Evolutionary conservation across 92 coral and sea anemone species (phyloP).

Genomic region (Parazoanthus atlanticus): DNA sequence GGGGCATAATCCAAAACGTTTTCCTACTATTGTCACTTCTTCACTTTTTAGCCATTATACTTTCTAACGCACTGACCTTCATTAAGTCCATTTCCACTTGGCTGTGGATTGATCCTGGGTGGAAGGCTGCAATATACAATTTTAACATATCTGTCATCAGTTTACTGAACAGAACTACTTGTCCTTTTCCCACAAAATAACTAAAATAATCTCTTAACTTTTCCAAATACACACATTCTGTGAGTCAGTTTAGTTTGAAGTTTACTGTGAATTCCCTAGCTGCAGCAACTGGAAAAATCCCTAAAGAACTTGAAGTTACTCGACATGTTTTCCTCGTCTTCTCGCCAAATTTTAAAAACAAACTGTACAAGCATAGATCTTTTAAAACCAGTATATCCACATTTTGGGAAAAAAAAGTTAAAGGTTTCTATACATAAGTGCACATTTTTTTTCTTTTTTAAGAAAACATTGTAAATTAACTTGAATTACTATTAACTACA

Average conservation of each 20-base stretch:
- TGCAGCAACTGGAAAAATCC: no score
- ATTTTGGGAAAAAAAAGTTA: background rate
- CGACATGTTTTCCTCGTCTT: no score
- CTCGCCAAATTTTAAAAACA: no score
- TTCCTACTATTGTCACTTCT: background rate
- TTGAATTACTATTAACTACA: background rate
- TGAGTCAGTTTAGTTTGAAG: no score
- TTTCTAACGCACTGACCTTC: slow-evolving; percentile 8
- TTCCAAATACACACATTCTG: no score
- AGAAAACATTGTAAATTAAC: background rate
- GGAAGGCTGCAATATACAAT: slow-evolving; percentile 44
- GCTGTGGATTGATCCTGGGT: slow-evolving; percentile 56
- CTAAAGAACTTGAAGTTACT: no score
- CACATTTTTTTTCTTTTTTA: no score
- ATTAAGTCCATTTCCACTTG: slow-evolving; percentile 25
- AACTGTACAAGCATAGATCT: no score
- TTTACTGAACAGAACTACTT: background rate
- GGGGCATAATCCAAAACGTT: background rate
- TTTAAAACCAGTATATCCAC: background rate
- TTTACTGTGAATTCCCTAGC: no score
- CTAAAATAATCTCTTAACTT: no score
- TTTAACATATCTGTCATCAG: background rate
- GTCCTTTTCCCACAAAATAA: no score
- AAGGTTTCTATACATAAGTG: background rate
- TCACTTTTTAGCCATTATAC: background rate